Evolutionary conservation across 2,888 invertebrate species (phyloP).

Genomic region (Meteorus colon): DNA sequence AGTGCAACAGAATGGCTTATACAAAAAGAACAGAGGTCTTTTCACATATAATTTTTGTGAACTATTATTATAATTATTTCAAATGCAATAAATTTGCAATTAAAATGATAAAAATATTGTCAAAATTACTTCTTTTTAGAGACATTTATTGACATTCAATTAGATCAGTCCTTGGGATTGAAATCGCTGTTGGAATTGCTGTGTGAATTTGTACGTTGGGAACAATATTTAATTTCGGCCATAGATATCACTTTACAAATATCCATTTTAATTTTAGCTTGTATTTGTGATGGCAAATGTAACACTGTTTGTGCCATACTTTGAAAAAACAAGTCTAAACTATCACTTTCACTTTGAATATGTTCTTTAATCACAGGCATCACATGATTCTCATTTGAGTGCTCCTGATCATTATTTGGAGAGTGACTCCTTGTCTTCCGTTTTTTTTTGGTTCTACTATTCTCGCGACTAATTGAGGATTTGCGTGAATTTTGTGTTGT

Average conservation of each 20-base stretch:
- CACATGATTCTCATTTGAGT: neutral
- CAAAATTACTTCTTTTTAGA: neutral
- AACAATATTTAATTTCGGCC: conserved; percentile 62
- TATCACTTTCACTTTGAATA: conserved; percentile 39
- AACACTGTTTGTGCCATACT: conserved; percentile 68
- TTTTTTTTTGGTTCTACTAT: neutral
- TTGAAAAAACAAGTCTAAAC: conserved; percentile 66
- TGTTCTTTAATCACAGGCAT: neutral
- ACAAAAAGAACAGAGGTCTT: conserved; percentile 10
- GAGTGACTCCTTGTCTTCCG: neutral
- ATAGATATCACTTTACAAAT: conserved; percentile 67
- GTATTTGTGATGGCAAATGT: conserved; percentile 63
- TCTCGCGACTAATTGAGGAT: neutral
- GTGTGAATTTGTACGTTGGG: neutral
- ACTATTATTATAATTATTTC: conserved; percentile 8
- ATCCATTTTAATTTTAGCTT: conserved; percentile 68
- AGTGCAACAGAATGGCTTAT: conserved; percentile 35
- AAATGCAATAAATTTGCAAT: conserved; percentile 8
- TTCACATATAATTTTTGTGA: conserved; percentile 21
- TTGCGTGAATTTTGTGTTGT: conserved; percentile 24
- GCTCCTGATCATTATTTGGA: neutral
- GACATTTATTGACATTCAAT: neutral
- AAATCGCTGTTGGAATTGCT: conserved; percentile 7
- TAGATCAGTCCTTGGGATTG: neutral
- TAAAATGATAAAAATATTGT: neutral